These are phyloP conservation scores for Lordiphosa fenestrarum DNA, from an alignment of 2,888 invertebrate species.

Conservation along the genomic window DNA sequence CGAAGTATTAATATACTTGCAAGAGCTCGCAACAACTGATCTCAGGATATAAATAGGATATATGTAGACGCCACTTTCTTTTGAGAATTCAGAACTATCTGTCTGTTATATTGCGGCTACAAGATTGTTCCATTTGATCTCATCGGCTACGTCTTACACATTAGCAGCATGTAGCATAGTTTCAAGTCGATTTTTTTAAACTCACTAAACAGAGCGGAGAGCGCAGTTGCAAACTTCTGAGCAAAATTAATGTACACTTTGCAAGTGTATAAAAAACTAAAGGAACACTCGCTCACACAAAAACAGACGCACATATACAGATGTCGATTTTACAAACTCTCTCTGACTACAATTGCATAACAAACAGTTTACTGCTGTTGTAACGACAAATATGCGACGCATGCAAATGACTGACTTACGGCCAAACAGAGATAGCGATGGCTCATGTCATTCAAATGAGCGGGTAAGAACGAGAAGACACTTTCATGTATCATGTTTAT, in stretches of 20 bases:
- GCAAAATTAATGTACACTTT: too few species aligned
- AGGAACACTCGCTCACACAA: conserved; percentile 8
- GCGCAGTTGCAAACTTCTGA: too few species aligned
- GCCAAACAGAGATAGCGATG: conserved; percentile 46
- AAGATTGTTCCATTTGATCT: too few species aligned
- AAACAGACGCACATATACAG: conserved; percentile 12
- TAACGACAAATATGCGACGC: conserved; percentile 75
- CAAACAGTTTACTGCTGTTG: conserved; percentile 70
- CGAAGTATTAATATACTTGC: too few species aligned
- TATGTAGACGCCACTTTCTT: neutral
- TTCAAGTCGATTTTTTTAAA: too few species aligned
- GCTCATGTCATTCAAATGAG: conserved; percentile 16
- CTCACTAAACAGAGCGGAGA: too few species aligned
- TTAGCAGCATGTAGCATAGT: too few species aligned
- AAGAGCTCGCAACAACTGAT: too few species aligned
- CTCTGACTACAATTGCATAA: conserved; percentile 71
- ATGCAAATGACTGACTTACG: conserved; percentile 74
- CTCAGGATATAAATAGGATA: conserved; percentile 2
- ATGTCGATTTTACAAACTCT: conserved; percentile 49
- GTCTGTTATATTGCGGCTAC: too few species aligned
- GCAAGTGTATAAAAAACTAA: conserved; percentile 11
- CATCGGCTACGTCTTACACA: too few species aligned
- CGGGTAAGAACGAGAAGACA: conserved; percentile 4
- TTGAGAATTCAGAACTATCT: too few species aligned
- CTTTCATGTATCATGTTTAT: conserved; percentile 3